phyloP scores from a whole-genome alignment of 2,888 invertebrate species.

The Ophraella communa region DNA sequence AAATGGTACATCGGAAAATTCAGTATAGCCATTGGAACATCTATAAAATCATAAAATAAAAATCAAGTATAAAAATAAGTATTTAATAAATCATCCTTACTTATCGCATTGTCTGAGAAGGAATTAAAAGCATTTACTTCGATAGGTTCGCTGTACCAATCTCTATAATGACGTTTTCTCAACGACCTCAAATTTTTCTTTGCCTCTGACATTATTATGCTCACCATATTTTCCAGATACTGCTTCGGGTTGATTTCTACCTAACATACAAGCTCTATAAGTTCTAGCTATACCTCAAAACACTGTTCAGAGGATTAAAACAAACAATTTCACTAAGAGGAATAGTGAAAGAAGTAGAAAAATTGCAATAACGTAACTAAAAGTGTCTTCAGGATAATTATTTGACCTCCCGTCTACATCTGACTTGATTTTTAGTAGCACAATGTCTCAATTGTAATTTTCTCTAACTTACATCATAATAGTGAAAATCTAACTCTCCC shows the following conservation, averaged over 20 bases:
- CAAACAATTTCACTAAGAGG: too few species aligned
- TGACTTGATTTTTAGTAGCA: too few species aligned
- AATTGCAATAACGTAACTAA: too few species aligned
- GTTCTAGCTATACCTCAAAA: too few species aligned
- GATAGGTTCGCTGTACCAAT: constrained; percentile 79
- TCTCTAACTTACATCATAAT: constrained; percentile 64
- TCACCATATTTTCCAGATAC: constrained; percentile 75
- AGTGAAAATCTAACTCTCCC: constrained; percentile 70
- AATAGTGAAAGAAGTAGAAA: too few species aligned
- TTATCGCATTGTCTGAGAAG: constrained; percentile 81
- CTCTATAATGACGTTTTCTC: constrained; percentile 64
- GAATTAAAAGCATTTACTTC: constrained; percentile 84
- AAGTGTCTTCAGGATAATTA: too few species aligned
- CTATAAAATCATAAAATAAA: constrained; percentile 59
- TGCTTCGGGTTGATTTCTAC: constrained; percentile 64
- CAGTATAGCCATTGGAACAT: constrained; percentile 82
- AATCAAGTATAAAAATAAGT: background rate
- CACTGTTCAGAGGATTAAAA: too few species aligned
- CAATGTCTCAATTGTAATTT: background rate
- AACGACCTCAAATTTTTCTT: constrained; percentile 64
- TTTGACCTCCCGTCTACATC: too few species aligned
- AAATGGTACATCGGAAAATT: constrained; percentile 85
- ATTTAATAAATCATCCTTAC: too few species aligned
- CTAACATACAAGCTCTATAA: constrained; percentile 55
- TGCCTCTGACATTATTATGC: constrained; percentile 66